Conservation (phyloP, 2,888 invertebrate species). For the Agonopterix alstromeriana region DNA sequence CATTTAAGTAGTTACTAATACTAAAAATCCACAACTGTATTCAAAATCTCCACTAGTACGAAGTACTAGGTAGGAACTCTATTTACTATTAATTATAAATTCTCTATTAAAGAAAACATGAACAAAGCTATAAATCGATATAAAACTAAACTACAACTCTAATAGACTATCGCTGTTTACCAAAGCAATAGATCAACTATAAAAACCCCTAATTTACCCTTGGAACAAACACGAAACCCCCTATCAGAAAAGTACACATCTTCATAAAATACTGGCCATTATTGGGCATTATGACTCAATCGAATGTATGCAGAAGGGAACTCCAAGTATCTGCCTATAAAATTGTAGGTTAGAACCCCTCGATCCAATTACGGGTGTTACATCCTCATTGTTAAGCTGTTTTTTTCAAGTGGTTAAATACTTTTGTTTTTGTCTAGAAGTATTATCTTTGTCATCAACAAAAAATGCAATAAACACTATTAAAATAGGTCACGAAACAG, state of each 20-base stretch:
- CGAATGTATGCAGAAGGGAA: conserved; percentile 43
- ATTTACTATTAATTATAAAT: too few relatives aligned
- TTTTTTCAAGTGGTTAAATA: conserved; percentile 2
- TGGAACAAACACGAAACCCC: conserved; percentile 46
- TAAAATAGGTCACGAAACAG: too few relatives aligned
- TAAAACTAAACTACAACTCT: neutral
- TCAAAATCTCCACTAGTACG: too few relatives aligned
- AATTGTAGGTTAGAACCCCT: conserved; percentile 55
- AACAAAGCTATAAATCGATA: neutral
- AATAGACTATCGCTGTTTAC: conserved; percentile 21
- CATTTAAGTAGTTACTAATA: too few relatives aligned
- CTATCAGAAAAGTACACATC: conserved; percentile 52
- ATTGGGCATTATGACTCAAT: conserved; percentile 67
- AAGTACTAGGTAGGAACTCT: too few relatives aligned
- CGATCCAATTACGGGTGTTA: conserved; percentile 19
- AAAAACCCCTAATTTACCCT: conserved; percentile 47
- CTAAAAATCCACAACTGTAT: too few relatives aligned
- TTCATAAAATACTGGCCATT: conserved; percentile 46
- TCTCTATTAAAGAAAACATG: too few relatives aligned
- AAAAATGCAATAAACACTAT: too few relatives aligned
- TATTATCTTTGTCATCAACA: neutral
- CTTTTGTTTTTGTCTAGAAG: neutral
- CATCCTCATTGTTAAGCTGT: conserved; percentile 8
- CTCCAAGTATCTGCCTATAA: conserved; percentile 51
- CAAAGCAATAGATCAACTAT: conserved; percentile 54